A percentile compares a stretch with the other conserved stretches of the same genome.
Conservation (phyloP, 1,140 invertebrate genomes). For the Aphelinus certus region DNA sequence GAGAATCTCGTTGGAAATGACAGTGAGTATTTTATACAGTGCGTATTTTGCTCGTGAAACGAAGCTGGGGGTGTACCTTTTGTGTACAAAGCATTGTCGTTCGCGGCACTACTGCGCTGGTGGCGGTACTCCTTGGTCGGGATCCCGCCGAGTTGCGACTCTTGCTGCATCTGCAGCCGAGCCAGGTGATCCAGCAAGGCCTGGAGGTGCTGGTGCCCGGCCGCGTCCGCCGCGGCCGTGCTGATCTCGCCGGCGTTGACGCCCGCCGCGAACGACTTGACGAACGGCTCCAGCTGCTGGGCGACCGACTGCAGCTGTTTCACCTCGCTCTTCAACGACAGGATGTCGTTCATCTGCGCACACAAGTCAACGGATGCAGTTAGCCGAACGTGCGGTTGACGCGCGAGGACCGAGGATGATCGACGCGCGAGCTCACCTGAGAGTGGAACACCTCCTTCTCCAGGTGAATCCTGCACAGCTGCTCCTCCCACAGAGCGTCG, state of each 20-base stretch:
- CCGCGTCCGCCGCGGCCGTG: conserved; percentile 54
- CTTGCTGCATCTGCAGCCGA: conserved; percentile 63
- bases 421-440: conserved; percentile 59
- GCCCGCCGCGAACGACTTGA: conserved; percentile 68
- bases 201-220: conserved; percentile 66
- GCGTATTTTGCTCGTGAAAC: not conserved
- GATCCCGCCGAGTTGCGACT: conserved; percentile 40
- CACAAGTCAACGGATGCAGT: not conserved
- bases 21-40: not conserved
- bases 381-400: not conserved
- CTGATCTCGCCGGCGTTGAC: conserved; percentile 57
- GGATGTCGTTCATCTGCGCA: conserved; percentile 73
- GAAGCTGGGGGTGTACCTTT: not conserved
- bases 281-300: conserved; percentile 73
- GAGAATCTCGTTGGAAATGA: too few relatives aligned
- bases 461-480: conserved; percentile 73
- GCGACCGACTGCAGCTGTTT: conserved; percentile 73
- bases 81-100: conserved; percentile 7
- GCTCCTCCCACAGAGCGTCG: conserved; percentile 75
- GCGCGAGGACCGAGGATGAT: not conserved
- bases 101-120: conserved; percentile 55
- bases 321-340: conserved; percentile 72
- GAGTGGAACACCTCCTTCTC: conserved; percentile 77
- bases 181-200: conserved; percentile 69
- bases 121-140: conserved; percentile 62